Conservation (phyloP, 2,888 invertebrate genomes). For the Morpho helenor region DNA sequence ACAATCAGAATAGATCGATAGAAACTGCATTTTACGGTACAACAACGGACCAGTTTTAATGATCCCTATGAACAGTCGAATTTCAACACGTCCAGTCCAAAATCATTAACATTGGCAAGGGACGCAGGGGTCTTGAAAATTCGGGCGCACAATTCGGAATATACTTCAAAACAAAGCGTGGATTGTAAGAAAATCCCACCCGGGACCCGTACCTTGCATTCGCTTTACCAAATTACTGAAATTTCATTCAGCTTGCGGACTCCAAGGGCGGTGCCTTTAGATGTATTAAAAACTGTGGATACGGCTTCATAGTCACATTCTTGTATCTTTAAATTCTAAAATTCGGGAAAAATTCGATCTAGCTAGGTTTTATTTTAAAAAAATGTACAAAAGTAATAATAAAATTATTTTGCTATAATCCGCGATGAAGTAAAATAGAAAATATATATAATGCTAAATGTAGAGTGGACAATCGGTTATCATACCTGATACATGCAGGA, state of each 20-base stretch:
- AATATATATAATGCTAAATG: no score
- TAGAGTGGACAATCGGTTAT: no score
- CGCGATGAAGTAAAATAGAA: no score
- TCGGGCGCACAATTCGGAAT: slow-evolving; percentile 44
- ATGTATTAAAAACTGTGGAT: slow-evolving; percentile 20
- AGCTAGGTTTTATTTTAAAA: no score
- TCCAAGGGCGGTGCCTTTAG: slow-evolving; percentile 40
- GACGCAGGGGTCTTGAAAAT: slow-evolving; percentile 21
- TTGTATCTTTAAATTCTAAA: no score
- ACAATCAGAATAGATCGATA: slow-evolving; percentile 33
- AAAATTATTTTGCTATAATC: no score
- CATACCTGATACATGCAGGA: no score
- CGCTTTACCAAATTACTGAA: slow-evolving; percentile 77
- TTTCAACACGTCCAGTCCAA: slow-evolving; percentile 10
- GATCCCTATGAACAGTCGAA: slow-evolving; percentile 37
- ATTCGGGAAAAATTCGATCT: no score
- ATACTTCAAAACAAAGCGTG: slow-evolving; percentile 69
- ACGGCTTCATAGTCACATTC: not conserved
- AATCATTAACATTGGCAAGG: slow-evolving; percentile 16
- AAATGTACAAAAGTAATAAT: no score
- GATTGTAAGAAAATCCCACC: slow-evolving; percentile 73
- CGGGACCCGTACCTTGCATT: slow-evolving; percentile 72
- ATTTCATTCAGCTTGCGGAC: slow-evolving; percentile 75
- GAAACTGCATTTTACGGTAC: slow-evolving; percentile 37
- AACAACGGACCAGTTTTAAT: slow-evolving; percentile 41